Conservation (phyloP, 2,888 invertebrate genomes). For the Rhabditoides inermis region DNA sequence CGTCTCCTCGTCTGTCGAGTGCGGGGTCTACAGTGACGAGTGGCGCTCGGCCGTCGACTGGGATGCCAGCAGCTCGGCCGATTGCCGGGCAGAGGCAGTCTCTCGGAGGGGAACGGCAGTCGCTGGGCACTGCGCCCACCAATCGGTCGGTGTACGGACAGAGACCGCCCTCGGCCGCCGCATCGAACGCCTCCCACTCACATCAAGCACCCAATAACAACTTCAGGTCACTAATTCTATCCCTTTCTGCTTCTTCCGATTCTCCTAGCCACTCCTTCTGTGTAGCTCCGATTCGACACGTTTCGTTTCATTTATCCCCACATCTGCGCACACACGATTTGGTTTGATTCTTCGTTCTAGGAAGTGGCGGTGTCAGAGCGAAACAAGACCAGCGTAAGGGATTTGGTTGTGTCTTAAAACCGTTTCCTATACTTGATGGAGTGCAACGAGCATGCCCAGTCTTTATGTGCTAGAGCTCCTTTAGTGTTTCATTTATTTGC, state of each 20-base stretch:
- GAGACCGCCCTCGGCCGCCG: conserved; percentile 1
- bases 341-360: conserved; percentile 3
- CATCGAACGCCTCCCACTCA: neutral
- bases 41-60: no score
- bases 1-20: no score
- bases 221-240: no score
- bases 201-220: neutral
- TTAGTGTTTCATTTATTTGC: no score
- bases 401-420: no score
- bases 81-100: conserved; percentile 2
- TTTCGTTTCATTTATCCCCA: conserved; percentile 5
- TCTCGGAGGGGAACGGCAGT: conserved; percentile 2
- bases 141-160: no score
- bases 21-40: no score
- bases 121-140: no score
- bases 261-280: conserved; percentile 11
- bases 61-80: conserved; percentile 2
- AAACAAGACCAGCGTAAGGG: no score
- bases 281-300: conserved; percentile 5
- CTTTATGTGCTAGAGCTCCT: no score
- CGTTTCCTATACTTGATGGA: no score
- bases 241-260: conserved; percentile 8
- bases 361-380: conserved; percentile 12
- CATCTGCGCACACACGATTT: conserved; percentile 8
- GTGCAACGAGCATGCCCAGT: no score